Base-by-base conservation (phyloP, 2,888 invertebrate genomes). In the Syrista parreyssii region DNA sequence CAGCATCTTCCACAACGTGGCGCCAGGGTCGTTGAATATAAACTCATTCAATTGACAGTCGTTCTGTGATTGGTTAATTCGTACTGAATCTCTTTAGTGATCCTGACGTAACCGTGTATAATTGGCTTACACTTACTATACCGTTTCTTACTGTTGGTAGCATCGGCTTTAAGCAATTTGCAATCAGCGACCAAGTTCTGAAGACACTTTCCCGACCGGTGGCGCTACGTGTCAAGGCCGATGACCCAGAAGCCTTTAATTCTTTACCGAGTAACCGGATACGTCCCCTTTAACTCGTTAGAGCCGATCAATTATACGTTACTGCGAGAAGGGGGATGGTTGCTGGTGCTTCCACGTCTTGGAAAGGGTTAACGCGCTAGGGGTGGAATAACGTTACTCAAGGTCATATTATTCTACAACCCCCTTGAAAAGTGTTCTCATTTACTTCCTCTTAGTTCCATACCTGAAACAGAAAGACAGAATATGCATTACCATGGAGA, bases 121-220 rank as follows among this genome's bases (percentile, higher is more conserved):
- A 40, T 40, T 55, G 55, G 23, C 55, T 23, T 55, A 55, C 23
- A 23, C 55, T 23, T 23, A 55, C 55, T 55, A 55, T 55, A 55
- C 23, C 23, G 55, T 55, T 55, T 23, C 55, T 55, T 55, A 15
- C 4, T 23, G 55, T 23, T 55, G 55, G 88, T 88, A 88, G 86
- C 88, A 89, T 90, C 89, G 87, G 88, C 90, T 90, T 90, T 89
- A 90, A 90, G 89, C 89, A 90, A 90, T 90, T 90, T 89, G 86
- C 88, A 90, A 90, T 90, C 89, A 89, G 87, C 87, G 82, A 83
- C 82, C 71, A 86, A 89, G 86, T 89, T 86, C 84, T 85, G 86
- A 85, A 87, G 86, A 86, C 87, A 78, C 83, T 76, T 80, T 82
- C 79, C 80, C 82, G 31, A 71, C 31, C 9, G 71, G 12, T 71